Percentiles rank a stretch among this genome's conserved stretches.
These are phyloP conservation scores for Columba janthina DNA, from an alignment of 2,113 vertebrate species.

Conservation along the genomic window DNA sequence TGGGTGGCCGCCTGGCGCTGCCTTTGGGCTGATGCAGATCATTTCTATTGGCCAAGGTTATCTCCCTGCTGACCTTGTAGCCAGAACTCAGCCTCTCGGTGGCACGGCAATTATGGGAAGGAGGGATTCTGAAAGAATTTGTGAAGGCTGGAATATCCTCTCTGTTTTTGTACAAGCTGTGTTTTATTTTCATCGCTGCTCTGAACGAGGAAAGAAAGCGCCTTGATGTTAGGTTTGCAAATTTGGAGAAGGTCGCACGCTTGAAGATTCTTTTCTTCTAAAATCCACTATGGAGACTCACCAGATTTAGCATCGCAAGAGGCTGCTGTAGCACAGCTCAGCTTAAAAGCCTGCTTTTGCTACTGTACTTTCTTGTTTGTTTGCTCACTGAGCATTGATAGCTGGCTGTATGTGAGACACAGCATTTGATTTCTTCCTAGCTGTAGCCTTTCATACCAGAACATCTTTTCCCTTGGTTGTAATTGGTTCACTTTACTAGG, in stretches of 20 bases:
- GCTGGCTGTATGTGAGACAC: neutral
- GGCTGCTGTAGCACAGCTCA: neutral
- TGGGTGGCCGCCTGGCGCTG: neutral
- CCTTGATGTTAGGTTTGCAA: neutral
- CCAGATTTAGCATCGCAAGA: neutral
- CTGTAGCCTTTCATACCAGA: neutral
- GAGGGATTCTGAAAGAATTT: neutral
- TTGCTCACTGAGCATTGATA: neutral
- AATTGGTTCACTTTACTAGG: neutral
- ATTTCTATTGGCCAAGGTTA: slow-evolving; percentile 43
- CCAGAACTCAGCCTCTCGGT: neutral
- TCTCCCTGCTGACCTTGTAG: slow-evolving; percentile 30
- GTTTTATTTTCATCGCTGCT: neutral
- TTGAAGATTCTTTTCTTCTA: neutral
- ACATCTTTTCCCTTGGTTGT: neutral
- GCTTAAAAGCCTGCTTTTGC: neutral
- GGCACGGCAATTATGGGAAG: neutral
- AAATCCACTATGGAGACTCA: neutral
- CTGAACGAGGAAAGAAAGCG: neutral
- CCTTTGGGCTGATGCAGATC: slow-evolving; percentile 12
- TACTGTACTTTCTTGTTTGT: neutral
- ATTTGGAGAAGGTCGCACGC: neutral
- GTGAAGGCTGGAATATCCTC: neutral
- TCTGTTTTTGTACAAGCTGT: neutral
- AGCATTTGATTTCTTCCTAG: neutral